Conservation (phyloP, 2,113 vertebrate species). For the Platycercus adscitus region DNA sequence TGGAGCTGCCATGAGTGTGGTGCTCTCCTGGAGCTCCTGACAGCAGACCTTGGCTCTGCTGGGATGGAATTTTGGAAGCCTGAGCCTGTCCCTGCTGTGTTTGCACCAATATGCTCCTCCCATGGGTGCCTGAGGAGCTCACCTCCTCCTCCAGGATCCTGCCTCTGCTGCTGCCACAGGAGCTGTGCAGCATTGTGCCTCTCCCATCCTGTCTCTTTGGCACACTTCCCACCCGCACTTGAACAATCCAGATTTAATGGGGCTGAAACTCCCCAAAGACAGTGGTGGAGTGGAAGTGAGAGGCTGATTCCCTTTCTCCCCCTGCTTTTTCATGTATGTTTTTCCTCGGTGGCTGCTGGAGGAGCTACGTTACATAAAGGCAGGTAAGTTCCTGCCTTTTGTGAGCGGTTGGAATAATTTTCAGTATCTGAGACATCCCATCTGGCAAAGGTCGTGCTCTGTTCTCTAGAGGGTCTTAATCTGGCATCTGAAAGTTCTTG, state of each 20-base stretch:
- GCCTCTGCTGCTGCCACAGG: neutral
- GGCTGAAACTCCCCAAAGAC: neutral
- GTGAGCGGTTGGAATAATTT: constrained; percentile 2
- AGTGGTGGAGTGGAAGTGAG: neutral
- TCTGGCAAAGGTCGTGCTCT: constrained; percentile 31
- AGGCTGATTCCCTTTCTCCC: neutral
- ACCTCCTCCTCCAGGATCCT: neutral
- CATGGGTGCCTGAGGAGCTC: fast-evolving
- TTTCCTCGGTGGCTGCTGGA: neutral
- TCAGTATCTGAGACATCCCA: constrained; percentile 23
- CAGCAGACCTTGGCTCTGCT: neutral
- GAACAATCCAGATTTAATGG: neutral
- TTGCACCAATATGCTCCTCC: neutral
- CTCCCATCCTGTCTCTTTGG: neutral
- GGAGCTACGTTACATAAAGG: neutral
- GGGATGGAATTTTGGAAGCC: neutral
- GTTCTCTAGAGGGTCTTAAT: constrained; percentile 52
- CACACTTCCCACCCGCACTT: neutral
- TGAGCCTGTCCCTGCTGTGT: neutral
- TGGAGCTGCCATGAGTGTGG: fast-evolving
- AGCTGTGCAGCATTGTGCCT: neutral
- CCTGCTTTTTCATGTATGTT: neutral
- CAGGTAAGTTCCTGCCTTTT: neutral
- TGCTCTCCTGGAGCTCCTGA: neutral
- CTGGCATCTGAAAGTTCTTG: constrained; percentile 28